Conservation (phyloP, 2,888 invertebrate species). For the Harmothoe impar region DNA sequence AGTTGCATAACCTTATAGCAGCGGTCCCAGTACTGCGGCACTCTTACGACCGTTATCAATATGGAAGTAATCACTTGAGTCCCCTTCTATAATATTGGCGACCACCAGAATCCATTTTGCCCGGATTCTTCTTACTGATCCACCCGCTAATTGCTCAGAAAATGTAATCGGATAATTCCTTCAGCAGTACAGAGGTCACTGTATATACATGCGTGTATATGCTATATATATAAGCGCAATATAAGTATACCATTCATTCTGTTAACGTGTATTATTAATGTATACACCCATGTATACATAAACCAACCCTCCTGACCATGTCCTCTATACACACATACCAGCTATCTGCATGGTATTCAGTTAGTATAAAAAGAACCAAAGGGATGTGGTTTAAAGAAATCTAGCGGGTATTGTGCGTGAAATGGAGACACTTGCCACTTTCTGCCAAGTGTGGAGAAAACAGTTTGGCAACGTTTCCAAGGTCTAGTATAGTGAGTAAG, state of each 20-base stretch:
- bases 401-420: not conserved
- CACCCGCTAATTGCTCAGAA: not conserved
- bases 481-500: constrained; percentile 2
- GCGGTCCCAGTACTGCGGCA: not conserved
- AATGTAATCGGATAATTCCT: constrained; percentile 23
- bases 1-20: not conserved
- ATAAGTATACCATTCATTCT: too few relatives aligned
- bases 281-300: too few relatives aligned
- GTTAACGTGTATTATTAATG: too few relatives aligned
- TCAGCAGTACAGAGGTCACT: not conserved
- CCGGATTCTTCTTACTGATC: not conserved
- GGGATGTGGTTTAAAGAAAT: not conserved
- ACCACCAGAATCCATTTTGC: not conserved
- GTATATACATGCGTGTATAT: not conserved
- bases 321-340: too few relatives aligned
- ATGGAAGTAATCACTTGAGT: constrained; percentile 46
- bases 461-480: constrained; percentile 27
- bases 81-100: not conserved
- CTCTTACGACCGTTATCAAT: constrained; percentile 33
- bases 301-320: too few relatives aligned
- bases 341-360: too few relatives aligned
- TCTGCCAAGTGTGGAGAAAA: constrained; percentile 22
- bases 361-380: not conserved
- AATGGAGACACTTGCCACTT: not conserved
- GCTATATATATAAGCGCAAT: too few relatives aligned